phyloP scores from a whole-genome alignment of 2,888 invertebrate species.

The Aspidiotus rigidus region DNA sequence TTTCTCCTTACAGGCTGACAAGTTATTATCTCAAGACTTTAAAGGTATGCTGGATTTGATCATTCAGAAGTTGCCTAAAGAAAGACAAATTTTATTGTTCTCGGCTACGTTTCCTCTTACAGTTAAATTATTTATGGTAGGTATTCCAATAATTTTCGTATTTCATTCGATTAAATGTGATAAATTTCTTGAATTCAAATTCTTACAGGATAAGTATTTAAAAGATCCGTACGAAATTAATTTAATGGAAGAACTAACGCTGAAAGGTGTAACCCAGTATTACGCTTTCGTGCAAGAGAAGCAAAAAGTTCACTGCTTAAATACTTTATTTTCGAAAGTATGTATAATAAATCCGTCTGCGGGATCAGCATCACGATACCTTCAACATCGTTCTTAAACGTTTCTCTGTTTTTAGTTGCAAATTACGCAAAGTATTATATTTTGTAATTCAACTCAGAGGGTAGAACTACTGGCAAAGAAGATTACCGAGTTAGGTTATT shows the following conservation, averaged over 20 bases:
- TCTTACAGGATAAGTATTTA: slow-evolving; percentile 71
- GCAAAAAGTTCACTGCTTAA: slow-evolving; percentile 99
- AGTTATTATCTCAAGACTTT: slow-evolving; percentile 97
- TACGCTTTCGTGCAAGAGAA: slow-evolving; percentile 99
- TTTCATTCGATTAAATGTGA: too few species aligned
- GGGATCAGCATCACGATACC: too few species aligned
- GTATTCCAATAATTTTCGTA: slow-evolving; percentile 32
- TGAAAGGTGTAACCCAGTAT: slow-evolving; percentile 99
- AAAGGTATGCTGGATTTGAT: slow-evolving; percentile 98
- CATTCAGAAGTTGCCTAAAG: slow-evolving; percentile 81
- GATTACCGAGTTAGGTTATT: slow-evolving; percentile 98
- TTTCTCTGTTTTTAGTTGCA: slow-evolving; percentile 63
- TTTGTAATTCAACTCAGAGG: slow-evolving; percentile 99
- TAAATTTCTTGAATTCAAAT: neutral
- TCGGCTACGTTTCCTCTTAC: slow-evolving; percentile 98
- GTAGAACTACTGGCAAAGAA: slow-evolving; percentile 98
- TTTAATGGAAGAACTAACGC: slow-evolving; percentile 97
- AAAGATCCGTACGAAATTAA: slow-evolving; percentile 98
- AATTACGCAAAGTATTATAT: slow-evolving; percentile 99
- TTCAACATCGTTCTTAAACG: neutral
- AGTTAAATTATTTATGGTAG: slow-evolving; percentile 91
- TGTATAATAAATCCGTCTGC: slow-evolving; percentile 35
- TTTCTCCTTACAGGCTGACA: slow-evolving; percentile 62
- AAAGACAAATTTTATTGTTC: slow-evolving; percentile 95
- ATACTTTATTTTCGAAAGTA: slow-evolving; percentile 97